Base-by-base conservation (phyloP, 2,113 vertebrate genomes). In the Eclectus roratus region DNA sequence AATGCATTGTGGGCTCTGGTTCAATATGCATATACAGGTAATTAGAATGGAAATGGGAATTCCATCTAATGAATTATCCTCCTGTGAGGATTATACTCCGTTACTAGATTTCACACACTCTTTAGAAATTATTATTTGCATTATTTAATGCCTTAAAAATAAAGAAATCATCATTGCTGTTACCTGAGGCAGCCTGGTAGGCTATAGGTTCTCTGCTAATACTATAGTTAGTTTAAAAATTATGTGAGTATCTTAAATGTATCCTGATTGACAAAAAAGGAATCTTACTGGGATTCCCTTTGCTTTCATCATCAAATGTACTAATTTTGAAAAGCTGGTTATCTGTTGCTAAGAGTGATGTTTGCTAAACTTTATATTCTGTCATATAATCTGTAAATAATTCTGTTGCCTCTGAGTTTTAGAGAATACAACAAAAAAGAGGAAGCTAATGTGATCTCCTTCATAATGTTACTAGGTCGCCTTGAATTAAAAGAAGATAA, bases 401-500 rank as follows among this genome's bases (percentile, higher is more conserved):
- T 55, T 65, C 33, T 74, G 8, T 78, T 85, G 19, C 55, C 6
- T 74, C 41, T 46, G 47, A 50, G 17, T 81, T 93, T 91, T 79
- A 66, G 31, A 16, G 58, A 55, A 77, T 50, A 64, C 66, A 49
- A 88, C 25, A 61, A 72, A 88, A 73, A 78, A 70, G 41, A 68
- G 39, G 31, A 76, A 88, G 84, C 58, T 94, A 66, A 95, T 70
- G 55, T 69, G 23, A 68, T 71, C 33, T 91, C 88, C 94, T 85
- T 97, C 92, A 84, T 82, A 53, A 63, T 80, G 41, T 81, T 68
- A 46, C 85, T 96, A 99, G 99, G 99, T 66, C 99, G 98, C 72
- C 98, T 99, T 73, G 99, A 99, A 97, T 97, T 99, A 96, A 98
- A 99, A 94, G 99, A 99, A 98, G 99, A 99, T 95, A 99, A 99